A percentile compares a stretch with the other conserved stretches of the same genome.
Conservation (phyloP, 2,113 vertebrate species). For the Melanerpes aurifrons region DNA sequence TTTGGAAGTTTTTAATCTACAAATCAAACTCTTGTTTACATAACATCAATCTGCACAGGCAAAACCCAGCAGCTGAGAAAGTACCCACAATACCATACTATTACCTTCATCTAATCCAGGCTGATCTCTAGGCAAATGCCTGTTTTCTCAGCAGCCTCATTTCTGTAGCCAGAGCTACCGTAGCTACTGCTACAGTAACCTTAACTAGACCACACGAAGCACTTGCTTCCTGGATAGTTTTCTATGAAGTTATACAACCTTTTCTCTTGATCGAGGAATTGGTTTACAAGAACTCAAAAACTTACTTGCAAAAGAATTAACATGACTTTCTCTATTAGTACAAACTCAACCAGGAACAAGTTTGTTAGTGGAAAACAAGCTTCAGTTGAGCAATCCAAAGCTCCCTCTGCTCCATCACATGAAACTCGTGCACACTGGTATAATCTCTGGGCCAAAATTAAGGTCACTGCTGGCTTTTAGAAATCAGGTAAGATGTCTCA, state of each 20-base stretch:
- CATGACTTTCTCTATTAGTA: background rate
- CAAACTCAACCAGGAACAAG: background rate
- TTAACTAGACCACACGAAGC: background rate
- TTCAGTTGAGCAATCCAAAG: background rate
- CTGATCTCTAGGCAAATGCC: background rate
- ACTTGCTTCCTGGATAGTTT: background rate
- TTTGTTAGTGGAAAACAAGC: background rate
- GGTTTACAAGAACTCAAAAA: background rate
- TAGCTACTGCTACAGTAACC: background rate
- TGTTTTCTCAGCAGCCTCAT: background rate
- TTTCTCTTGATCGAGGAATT: background rate
- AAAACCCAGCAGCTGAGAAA: background rate
- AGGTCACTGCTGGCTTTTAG: background rate
- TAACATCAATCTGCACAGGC: background rate
- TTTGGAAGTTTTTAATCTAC: background rate
- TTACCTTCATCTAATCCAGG: background rate
- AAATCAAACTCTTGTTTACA: background rate
- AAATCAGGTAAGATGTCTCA: background rate
- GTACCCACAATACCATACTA: background rate
- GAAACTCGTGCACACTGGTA: background rate
- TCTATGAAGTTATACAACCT: background rate
- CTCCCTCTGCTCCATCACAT: background rate
- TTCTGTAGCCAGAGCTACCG: background rate
- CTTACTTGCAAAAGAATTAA: background rate
- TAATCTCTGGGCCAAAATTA: background rate